phyloP scores from a whole-genome alignment of 2,797 vertebrate species.

The Lithobates pipiens region DNA sequence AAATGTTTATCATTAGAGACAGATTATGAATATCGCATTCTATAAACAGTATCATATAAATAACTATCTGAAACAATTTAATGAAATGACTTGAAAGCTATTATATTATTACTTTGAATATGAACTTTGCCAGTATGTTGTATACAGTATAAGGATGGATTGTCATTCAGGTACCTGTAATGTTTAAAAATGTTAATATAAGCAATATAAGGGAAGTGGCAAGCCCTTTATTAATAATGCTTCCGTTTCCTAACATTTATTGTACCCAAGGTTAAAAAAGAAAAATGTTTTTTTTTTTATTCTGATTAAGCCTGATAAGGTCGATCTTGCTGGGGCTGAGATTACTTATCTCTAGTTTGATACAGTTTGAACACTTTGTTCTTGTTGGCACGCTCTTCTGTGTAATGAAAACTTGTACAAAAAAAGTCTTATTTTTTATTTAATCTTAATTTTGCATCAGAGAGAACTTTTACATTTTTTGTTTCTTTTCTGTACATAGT shows the following conservation, averaged over 20 bases:
- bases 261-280: too few species aligned
- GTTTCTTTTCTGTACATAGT: background rate
- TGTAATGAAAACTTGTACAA: background rate
- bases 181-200: background rate
- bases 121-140: background rate
- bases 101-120: background rate
- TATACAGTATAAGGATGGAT: background rate
- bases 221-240: too few species aligned
- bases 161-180: conserved; percentile 7
- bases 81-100: background rate
- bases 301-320: too few species aligned
- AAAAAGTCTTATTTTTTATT: background rate
- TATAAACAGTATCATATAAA: background rate
- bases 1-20: too few species aligned
- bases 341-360: background rate
- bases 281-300: too few species aligned
- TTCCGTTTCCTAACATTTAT: too few species aligned
- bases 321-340: too few species aligned
- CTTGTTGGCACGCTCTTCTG: background rate
- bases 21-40: too few species aligned
- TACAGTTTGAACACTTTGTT: conserved; percentile 4
- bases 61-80: background rate
- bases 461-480: background rate
- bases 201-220: conserved; percentile 5
- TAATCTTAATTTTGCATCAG: background rate